Conservation (phyloP, 2,797 vertebrate species). For the Argentina silus region DNA sequence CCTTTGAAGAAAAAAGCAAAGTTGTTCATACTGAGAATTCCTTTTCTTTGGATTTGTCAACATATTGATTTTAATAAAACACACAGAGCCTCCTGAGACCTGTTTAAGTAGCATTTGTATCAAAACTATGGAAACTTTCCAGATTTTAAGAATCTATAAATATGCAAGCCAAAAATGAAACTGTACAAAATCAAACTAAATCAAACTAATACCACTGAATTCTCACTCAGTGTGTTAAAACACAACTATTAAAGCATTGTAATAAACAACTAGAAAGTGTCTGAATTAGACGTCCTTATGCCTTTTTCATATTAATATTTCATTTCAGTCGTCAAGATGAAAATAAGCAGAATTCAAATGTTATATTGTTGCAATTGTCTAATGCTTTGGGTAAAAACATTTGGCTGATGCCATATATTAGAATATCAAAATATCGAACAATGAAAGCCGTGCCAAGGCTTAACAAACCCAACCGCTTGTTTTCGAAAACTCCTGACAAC, state of each 20-base stretch:
- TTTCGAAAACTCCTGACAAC: neutral
- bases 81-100: slow-evolving; percentile 55
- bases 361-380: slow-evolving; percentile 12
- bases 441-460: neutral
- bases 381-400: neutral
- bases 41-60: slow-evolving; percentile 69
- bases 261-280: neutral
- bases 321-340: neutral
- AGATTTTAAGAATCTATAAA: slow-evolving; percentile 42
- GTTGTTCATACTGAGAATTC: slow-evolving; percentile 54
- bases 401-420: neutral
- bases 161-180: slow-evolving; percentile 41
- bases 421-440: neutral
- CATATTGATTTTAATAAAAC: slow-evolving; percentile 70
- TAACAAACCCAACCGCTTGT: neutral
- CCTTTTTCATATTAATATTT: neutral
- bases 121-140: slow-evolving; percentile 57
- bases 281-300: neutral
- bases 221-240: too few relatives aligned
- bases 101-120: slow-evolving; percentile 59
- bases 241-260: neutral
- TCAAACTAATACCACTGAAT: neutral
- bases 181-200: slow-evolving; percentile 15
- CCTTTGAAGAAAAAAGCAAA: slow-evolving; percentile 56
- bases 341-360: neutral